A percentile compares a stretch with the other conserved stretches of the same genome.
Evolutionary conservation across 2,113 vertebrate species (phyloP).

Genomic region (Eptesicus fuscus): DNA sequence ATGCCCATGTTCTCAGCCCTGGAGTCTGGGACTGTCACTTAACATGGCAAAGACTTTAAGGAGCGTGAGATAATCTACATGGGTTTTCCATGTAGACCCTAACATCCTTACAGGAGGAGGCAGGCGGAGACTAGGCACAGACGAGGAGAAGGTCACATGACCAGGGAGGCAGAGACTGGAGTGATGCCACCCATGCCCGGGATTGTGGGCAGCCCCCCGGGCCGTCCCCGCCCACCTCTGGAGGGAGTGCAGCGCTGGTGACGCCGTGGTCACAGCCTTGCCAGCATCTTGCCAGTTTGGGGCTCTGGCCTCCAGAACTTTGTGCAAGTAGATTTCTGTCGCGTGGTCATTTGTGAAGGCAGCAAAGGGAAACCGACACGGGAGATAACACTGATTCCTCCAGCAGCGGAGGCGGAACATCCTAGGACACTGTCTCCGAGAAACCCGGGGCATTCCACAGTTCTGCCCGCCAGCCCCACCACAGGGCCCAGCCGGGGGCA

Average conservation of each 20-base stretch:
- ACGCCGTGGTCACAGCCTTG: background rate
- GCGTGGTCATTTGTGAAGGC: background rate
- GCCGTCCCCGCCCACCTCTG: fast-evolving
- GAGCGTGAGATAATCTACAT: background rate
- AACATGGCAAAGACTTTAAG: background rate
- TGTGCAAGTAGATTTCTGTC: background rate
- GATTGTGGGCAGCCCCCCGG: background rate
- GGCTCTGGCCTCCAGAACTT: background rate
- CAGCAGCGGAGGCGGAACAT: background rate
- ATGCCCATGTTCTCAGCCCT: background rate
- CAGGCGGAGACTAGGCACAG: background rate
- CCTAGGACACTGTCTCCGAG: fast-evolving
- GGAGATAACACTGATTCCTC: background rate
- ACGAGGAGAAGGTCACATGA: background rate
- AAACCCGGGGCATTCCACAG: background rate
- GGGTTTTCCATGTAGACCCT: background rate
- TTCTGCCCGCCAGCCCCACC: background rate
- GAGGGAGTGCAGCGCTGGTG: background rate
- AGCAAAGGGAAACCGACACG: background rate
- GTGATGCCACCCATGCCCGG: background rate
- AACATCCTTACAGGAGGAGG: background rate
- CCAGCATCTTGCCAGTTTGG: background rate
- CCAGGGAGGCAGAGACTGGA: background rate
- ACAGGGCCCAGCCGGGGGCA: background rate
- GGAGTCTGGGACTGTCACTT: too few relatives aligned